A percentile compares a stretch with the other conserved stretches of the same genome.
Conservation (phyloP, 2,888 invertebrate genomes). For the Parthenolecanium corni region DNA sequence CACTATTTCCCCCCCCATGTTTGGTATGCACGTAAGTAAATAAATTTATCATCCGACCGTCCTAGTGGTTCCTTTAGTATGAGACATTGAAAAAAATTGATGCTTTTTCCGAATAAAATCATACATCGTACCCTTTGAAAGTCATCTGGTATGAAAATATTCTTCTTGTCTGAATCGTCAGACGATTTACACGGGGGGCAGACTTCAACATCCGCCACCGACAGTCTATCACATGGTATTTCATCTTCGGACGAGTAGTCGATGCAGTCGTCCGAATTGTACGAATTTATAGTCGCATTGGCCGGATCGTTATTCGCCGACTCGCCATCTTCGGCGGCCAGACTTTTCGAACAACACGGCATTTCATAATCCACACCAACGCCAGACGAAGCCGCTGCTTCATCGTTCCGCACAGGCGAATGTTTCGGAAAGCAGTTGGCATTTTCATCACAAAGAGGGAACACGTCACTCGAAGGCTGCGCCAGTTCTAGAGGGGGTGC, state of each 20-base stretch:
- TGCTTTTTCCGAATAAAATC: too few species aligned
- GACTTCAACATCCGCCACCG: neutral
- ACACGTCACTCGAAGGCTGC: neutral
- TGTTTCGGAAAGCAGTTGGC: slow-evolving; percentile 2
- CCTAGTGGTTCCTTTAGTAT: too few species aligned
- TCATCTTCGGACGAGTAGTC: slow-evolving; percentile 16
- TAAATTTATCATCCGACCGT: too few species aligned
- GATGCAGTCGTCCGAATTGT: neutral
- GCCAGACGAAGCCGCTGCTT: neutral
- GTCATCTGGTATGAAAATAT: slow-evolving; percentile 10
- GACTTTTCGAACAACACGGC: slow-evolving; percentile 22
- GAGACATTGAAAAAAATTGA: too few species aligned
- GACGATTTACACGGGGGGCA: neutral
- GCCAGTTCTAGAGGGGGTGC: neutral
- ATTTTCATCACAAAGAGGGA: slow-evolving; percentile 7
- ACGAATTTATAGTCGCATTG: too few species aligned
- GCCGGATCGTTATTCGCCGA: neutral
- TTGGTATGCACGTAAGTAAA: too few species aligned
- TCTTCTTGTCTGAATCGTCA: neutral
- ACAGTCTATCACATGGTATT: neutral
- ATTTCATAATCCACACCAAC: neutral
- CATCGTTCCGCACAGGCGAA: neutral
- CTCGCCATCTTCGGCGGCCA: neutral
- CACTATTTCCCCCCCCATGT: too few species aligned
- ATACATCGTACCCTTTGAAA: neutral